Base-by-base conservation (phyloP, 2,888 invertebrate species). In the Idaea straminata region DNA sequence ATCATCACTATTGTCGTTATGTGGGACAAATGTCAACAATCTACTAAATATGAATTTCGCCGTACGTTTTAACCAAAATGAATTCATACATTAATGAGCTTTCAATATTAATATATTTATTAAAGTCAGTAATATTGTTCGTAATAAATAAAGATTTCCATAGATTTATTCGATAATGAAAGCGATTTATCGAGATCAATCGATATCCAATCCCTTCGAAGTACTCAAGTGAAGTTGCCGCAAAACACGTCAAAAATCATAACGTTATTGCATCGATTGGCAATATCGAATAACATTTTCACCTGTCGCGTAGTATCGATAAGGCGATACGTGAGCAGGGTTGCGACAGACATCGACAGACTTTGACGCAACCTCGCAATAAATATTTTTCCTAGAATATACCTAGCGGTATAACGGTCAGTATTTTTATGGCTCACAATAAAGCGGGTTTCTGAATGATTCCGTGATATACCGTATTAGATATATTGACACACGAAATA, bases 281-380 rank as follows among this genome's bases (percentile, higher is more conserved):
- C 47, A 47, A 47, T 47, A 47, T 47, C 47, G 47, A 47, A 47
- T 47, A 47, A 35, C 35, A 62, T 62, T 65, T 38, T 64, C 73
- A 75, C 70, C 75, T 77, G 80, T 76, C 74, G 74, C 74, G 74
- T 72, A 71, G 70, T 69, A 69, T 71, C 66, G 61, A 68, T 67
- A 67, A 47, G 47, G 47, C 47, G 47, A 73, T 77, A 79, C 77
- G 78, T 81, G 79, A 77, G 77, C 69, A 77, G 83, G 78, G 79
- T 78, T 78, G 79, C 72, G 74, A 74, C 75, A 78, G 65, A 59
- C 77, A 77, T 82, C 81, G 80, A 82, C 80, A 80, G 75, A 77
- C 76, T 70, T 73, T 70, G 69, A 68, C 74, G 72, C 71, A 71
- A 70, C 66, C 65, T 4, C 64, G 71, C 75, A 75, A 81, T 79